Percentiles rank a stretch among this genome's conserved stretches.
Evolutionary conservation across 2,797 vertebrate genomes (phyloP).

Genomic region (Coluber constrictor): DNA sequence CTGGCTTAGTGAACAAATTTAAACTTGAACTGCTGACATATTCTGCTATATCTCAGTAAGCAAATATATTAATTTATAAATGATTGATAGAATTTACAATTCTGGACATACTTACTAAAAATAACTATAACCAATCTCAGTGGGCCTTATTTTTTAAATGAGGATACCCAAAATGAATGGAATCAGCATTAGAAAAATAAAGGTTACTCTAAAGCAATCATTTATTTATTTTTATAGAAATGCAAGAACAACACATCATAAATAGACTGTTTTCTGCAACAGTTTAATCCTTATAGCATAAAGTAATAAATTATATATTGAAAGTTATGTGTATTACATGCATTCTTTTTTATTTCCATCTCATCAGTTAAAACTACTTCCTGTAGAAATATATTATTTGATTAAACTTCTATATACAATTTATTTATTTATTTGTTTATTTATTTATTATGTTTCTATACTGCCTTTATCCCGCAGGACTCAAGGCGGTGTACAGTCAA

Average conservation of each 20-base stretch:
- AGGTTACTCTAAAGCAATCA: neutral
- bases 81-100: neutral
- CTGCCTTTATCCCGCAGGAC: too few relatives aligned
- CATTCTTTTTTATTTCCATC: conserved; percentile 54
- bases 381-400: conserved; percentile 39
- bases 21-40: neutral
- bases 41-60: neutral
- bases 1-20: neutral
- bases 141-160: neutral
- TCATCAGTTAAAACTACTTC: conserved; percentile 45
- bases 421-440: too few relatives aligned
- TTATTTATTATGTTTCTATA: too few relatives aligned
- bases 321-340: conserved; percentile 52
- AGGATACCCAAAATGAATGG: neutral
- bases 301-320: neutral
- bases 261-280: neutral
- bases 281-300: conserved; percentile 20
- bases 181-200: neutral
- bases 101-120: neutral
- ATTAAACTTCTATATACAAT: conserved; percentile 48
- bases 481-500: too few relatives aligned
- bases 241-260: conserved; percentile 1
- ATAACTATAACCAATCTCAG: neutral
- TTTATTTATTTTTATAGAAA: neutral
- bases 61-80: neutral